These are phyloP conservation scores for Panagrolaimus sp. DNA, from an alignment of 1,140 invertebrate species.

Conservation along the genomic window DNA sequence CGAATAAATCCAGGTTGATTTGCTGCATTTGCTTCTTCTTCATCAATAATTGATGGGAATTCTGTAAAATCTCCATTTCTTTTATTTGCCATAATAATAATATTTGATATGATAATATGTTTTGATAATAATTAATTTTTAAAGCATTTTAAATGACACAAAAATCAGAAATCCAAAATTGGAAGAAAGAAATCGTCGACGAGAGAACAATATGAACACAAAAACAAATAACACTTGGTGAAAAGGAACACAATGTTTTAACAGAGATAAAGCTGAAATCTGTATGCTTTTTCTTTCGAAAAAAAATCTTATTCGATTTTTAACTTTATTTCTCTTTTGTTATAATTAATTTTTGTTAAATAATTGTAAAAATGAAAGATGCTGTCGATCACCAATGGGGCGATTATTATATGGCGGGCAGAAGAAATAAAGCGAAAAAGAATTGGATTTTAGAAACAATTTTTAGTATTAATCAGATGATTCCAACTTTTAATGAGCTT, in stretches of 20 bases:
- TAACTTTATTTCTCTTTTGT: not conserved
- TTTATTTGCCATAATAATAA: too few relatives aligned
- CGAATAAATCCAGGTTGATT: not conserved
- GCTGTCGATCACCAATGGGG: conserved; percentile 30
- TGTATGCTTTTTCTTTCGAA: not conserved
- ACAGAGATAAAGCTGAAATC: not conserved
- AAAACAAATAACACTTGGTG: not conserved
- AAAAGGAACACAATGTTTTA: not conserved
- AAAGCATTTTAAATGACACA: not conserved
- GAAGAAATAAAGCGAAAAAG: conserved; percentile 28
- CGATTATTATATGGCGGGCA: conserved; percentile 40
- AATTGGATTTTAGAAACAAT: conserved; percentile 39
- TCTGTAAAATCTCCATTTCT: not conserved
- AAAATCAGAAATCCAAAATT: not conserved
- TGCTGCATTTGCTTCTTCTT: not conserved
- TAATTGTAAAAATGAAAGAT: not conserved
- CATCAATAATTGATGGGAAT: not conserved
- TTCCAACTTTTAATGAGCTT: conserved; percentile 47
- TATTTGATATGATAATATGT: not conserved
- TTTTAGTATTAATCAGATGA: conserved; percentile 37
- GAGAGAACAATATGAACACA: too few relatives aligned
- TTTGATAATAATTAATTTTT: not conserved
- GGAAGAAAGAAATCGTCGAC: not conserved
- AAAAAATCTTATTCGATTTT: not conserved
- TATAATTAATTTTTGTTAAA: not conserved